Conservation (phyloP, 2,113 vertebrate genomes). For the Callaeas wilsoni region DNA sequence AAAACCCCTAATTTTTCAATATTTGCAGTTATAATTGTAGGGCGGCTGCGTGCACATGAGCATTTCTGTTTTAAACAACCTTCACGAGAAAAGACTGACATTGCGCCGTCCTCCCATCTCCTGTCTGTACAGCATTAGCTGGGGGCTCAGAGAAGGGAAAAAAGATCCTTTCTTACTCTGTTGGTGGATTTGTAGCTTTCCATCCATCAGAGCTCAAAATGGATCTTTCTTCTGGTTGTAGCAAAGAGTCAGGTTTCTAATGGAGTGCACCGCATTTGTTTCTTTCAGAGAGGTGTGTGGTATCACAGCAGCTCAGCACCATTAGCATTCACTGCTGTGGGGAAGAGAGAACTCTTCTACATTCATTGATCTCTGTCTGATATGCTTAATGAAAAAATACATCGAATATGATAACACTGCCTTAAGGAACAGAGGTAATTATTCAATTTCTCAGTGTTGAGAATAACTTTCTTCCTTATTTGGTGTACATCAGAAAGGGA, state of each 20-base stretch:
- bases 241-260: background rate
- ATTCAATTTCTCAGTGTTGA: slow-evolving; percentile 29
- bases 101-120: background rate
- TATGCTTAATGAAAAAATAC: slow-evolving; percentile 56
- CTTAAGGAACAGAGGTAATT: slow-evolving; percentile 54
- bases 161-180: background rate
- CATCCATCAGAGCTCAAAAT: background rate
- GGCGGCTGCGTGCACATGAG: background rate
- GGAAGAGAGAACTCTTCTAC: background rate
- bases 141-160: background rate
- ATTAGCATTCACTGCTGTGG: slow-evolving; percentile 1
- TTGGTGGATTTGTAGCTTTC: background rate
- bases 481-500: background rate
- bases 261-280: background rate
- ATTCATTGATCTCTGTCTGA: slow-evolving; percentile 55
- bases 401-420: slow-evolving; percentile 51
- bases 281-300: background rate
- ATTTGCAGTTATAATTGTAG: background rate
- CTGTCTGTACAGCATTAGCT: background rate
- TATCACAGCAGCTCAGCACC: background rate
- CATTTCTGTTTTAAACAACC: background rate
- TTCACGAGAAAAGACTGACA: background rate
- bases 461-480: slow-evolving; percentile 27
- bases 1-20: background rate
- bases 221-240: background rate